Evolutionary conservation across 2,797 vertebrate genomes (phyloP), one percentile per base, ranked within the genome.

Genomic region (Hipposideros larvatus): DNA sequence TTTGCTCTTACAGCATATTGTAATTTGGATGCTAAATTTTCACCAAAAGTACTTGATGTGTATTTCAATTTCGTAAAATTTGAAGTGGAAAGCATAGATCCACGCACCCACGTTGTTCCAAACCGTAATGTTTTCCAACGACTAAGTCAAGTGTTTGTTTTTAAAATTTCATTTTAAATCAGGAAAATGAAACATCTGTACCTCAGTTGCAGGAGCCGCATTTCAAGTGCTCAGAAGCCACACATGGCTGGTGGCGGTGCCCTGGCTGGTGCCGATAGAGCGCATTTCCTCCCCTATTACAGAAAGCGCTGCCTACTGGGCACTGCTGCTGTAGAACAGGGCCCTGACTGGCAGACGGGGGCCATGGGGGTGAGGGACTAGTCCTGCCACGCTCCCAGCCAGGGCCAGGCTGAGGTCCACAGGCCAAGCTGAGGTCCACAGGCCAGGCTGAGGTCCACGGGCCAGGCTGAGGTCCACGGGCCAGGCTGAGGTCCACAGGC

Each of bases 121-220:
- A 78, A 65, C 85, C 34, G 37, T 53, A 16, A 75, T 55, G 68
- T 80, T 91, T 83, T 68, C 92, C 82, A 16, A 31, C 75, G 79
- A 95, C 11, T 0, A 8, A 74, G 57, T 18, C 43, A 48, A 87
- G 82, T 19, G 48, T 71, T 85, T 6, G 26, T 24, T 84, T 92
- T 71, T 53, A 34, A 63, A 43, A 66, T 59, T 86, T 77, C 22
- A 24, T 31, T 90, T 83, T 83, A 82, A 79, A 85, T 48, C 43
- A 70, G 78, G 75, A 28, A 95, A 59, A 93, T 19, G 55, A 77
- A 34, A 82, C 78, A 43, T 16, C 87, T 37, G 34, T 21, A 55
- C 59, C 82, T 82, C 34, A 0, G 34, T n/a, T 2, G 0, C 31
- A 3, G 1, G 8, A 43, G 37, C 71, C n/a, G 3, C 6, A 4